Conservation (phyloP, 2,888 invertebrate species). For the Eledona agricola region DNA sequence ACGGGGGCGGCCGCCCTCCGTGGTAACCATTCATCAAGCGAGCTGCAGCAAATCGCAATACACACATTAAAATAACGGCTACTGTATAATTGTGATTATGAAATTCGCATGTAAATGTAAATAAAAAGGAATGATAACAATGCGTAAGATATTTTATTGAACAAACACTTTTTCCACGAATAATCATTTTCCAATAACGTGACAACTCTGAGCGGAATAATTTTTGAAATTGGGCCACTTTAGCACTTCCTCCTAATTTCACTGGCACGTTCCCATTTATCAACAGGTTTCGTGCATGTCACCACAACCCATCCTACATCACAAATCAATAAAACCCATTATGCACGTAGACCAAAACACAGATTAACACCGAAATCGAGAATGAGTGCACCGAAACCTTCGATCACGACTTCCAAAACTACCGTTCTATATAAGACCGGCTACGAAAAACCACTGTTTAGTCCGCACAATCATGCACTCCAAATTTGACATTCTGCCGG, state of each 20-base stretch:
- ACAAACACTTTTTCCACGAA: not conserved
- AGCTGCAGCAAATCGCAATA: not conserved
- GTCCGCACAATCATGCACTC: constrained; percentile 7
- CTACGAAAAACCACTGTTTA: constrained; percentile 9
- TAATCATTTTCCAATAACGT: not conserved
- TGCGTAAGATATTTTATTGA: not conserved
- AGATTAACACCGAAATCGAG: constrained; percentile 33
- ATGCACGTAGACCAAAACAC: constrained; percentile 40
- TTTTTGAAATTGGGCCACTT: no score
- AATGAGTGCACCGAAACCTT: constrained; percentile 36
- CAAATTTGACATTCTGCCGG: constrained; percentile 1
- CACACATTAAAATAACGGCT: constrained; percentile 6
- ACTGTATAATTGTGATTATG: no score
- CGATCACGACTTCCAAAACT: constrained; percentile 34
- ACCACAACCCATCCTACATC: constrained; percentile 24
- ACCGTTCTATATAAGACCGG: constrained; percentile 33
- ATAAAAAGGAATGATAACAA: not conserved
- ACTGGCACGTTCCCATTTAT: constrained; percentile 12
- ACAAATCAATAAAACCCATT: constrained; percentile 43
- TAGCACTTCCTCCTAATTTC: no score
- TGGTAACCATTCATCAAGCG: constrained; percentile 34
- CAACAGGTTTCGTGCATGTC: constrained; percentile 29
- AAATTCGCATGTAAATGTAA: no score
- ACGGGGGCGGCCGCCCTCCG: constrained; percentile 16
- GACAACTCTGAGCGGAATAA: not conserved